Evolutionary conservation across 2,797 vertebrate species (phyloP).

Genomic region (Sciaenops ocellatus): DNA sequence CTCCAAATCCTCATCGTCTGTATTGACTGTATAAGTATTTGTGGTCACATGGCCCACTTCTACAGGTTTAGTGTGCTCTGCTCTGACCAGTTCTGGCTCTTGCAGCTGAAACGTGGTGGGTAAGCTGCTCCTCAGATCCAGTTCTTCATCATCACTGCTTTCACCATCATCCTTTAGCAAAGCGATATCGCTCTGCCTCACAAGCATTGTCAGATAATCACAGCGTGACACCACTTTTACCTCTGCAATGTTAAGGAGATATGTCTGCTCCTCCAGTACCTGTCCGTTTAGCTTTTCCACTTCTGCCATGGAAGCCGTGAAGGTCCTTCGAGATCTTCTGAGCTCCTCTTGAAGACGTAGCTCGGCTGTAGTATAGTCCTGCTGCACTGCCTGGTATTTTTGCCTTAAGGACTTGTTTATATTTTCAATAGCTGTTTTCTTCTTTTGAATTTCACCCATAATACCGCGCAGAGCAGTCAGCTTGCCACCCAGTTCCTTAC

Average conservation of each 20-base stretch:
- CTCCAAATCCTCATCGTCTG: slow-evolving; percentile 85
- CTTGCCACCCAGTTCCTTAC: slow-evolving; percentile 89
- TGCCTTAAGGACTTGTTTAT: slow-evolving; percentile 89
- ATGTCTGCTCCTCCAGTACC: slow-evolving; percentile 94
- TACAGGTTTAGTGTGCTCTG: slow-evolving; percentile 87
- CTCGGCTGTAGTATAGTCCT: slow-evolving; percentile 93
- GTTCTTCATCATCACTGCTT: slow-evolving; percentile 88
- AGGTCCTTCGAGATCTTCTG: slow-evolving; percentile 90
- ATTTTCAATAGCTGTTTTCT: slow-evolving; percentile 90
- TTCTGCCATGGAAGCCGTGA: slow-evolving; percentile 91
- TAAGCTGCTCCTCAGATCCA: slow-evolving; percentile 88
- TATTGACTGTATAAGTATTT: slow-evolving; percentile 88
- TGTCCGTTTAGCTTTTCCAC: slow-evolving; percentile 94
- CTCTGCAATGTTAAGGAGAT: slow-evolving; percentile 94
- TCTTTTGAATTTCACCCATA: slow-evolving; percentile 92
- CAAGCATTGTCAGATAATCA: slow-evolving; percentile 95
- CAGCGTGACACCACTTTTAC: slow-evolving; percentile 96
- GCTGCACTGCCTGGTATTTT: slow-evolving; percentile 91
- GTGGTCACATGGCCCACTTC: slow-evolving; percentile 91
- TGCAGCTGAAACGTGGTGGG: slow-evolving; percentile 91
- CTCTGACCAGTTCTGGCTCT: slow-evolving; percentile 91
- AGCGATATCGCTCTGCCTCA: slow-evolving; percentile 93
- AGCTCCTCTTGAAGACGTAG: slow-evolving; percentile 93
- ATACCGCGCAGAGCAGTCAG: slow-evolving; percentile 88
- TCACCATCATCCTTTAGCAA: slow-evolving; percentile 89